phyloP scores from a whole-genome alignment of 2,888 invertebrate species.

The Polydrusus cervinus region DNA sequence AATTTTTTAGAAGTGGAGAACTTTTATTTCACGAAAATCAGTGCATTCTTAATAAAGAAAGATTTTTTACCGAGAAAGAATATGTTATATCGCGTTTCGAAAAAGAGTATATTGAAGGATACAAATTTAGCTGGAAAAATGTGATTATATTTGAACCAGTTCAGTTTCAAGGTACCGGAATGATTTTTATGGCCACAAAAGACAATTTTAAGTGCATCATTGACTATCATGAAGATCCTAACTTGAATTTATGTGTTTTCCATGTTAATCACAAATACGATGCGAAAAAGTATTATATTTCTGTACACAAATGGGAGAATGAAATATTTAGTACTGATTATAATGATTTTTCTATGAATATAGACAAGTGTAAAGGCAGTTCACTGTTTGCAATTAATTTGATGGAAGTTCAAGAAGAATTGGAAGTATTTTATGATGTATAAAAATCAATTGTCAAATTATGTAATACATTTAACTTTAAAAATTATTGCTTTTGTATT shows the following conservation, averaged over 20 bases:
- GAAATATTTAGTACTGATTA: background rate
- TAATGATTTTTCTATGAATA: conserved; percentile 30
- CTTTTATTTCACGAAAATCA: conserved; percentile 25
- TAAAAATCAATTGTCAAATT: background rate
- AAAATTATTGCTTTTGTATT: no score
- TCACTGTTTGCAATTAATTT: conserved; percentile 13
- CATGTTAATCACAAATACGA: conserved; percentile 31
- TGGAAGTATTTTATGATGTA: conserved; percentile 23
- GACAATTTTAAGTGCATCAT: conserved; percentile 28
- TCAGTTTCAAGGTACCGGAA: conserved; percentile 9
- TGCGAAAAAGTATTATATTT: conserved; percentile 17
- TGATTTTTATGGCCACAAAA: conserved; percentile 19
- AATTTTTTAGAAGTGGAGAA: conserved; percentile 27
- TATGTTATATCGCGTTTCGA: conserved; percentile 19
- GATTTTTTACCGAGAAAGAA: conserved; percentile 9
- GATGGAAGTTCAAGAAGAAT: conserved; percentile 22
- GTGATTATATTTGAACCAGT: conserved; percentile 6
- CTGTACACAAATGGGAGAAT: conserved; percentile 26
- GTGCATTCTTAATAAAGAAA: background rate
- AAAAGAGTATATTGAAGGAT: background rate
- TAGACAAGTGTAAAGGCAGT: background rate
- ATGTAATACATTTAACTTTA: background rate
- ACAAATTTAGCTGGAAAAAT: conserved; percentile 12
- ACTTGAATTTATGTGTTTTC: conserved; percentile 8
- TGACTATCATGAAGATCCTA: conserved; percentile 1